Percentiles rank a stretch among this genome's conserved stretches.
Evolutionary conservation across 2,113 vertebrate species (phyloP).

Genomic region (Myotis lucifugus): DNA sequence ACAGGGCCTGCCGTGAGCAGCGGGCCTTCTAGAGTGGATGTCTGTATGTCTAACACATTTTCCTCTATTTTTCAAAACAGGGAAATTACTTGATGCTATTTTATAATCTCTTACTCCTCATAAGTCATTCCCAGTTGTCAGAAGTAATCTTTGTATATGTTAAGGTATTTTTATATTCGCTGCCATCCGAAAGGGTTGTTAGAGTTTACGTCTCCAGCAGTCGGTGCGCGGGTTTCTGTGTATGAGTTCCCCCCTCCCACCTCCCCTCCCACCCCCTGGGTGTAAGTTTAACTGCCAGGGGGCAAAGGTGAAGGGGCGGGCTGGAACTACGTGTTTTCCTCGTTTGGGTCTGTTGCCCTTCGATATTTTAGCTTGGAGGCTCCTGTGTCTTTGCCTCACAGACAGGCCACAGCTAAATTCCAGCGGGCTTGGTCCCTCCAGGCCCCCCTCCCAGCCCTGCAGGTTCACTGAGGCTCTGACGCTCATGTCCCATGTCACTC

Average conservation of each 20-base stretch:
- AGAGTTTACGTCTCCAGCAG: not conserved
- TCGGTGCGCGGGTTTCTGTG: not conserved
- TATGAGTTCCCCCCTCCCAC: not conserved
- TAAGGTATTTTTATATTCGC: not conserved
- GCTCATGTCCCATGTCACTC: not conserved
- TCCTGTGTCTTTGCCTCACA: not conserved
- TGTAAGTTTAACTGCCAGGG: not conserved
- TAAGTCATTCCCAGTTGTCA: not conserved
- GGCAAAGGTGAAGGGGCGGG: not conserved
- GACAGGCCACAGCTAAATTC: not conserved
- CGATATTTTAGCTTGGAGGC: not conserved
- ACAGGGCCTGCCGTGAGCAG: not conserved
- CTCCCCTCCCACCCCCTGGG: too few relatives aligned
- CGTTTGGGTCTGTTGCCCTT: not conserved
- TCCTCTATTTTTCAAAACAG: conserved; percentile 11
- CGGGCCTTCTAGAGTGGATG: not conserved
- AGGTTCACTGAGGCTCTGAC: not conserved
- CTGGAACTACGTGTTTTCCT: not conserved
- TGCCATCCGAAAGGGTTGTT: not conserved
- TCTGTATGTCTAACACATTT: not conserved
- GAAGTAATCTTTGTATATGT: conserved; percentile 31
- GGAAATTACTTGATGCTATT: not conserved
- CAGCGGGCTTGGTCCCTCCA: not conserved
- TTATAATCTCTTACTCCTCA: conserved; percentile 8
- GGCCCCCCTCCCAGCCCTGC: not conserved